Evolutionary conservation across 2,888 invertebrate species (phyloP).

Genomic region (Tetragonula carbonaria): DNA sequence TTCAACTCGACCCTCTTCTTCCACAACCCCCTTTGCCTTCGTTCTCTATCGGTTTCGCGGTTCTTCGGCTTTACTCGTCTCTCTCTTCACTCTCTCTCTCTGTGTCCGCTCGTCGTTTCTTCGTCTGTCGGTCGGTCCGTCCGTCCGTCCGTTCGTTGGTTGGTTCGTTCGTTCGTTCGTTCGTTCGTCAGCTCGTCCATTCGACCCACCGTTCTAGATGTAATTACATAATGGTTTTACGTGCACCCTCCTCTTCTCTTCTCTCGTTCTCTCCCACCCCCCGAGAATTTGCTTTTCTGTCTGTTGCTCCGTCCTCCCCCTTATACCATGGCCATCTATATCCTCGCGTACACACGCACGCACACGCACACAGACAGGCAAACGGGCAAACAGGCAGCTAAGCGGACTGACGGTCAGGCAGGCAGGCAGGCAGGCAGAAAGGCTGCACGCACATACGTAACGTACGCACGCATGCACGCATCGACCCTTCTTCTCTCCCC

Average conservation of each 20-base stretch:
- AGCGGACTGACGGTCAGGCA: constrained; percentile 43
- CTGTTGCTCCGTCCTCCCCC: constrained; percentile 46
- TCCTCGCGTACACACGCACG: constrained; percentile 23
- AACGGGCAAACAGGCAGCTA: constrained; percentile 46
- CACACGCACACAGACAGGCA: neutral
- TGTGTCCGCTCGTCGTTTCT: constrained; percentile 26
- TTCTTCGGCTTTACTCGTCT: constrained; percentile 1
- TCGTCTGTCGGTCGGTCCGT: constrained; percentile 9
- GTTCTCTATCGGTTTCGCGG: constrained; percentile 5
- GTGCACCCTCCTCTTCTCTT: constrained; percentile 49
- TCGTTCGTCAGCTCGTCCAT: constrained; percentile 55
- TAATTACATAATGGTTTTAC: constrained; percentile 82
- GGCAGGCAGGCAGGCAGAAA: constrained; percentile 13
- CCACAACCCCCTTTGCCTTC: constrained; percentile 10
- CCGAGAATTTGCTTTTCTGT: constrained; percentile 55
- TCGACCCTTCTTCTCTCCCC: constrained; percentile 9
- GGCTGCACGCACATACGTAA: constrained; percentile 26
- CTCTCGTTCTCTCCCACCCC: constrained; percentile 42
- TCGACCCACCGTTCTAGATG: constrained; percentile 76
- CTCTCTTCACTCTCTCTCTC: constrained; percentile 1
- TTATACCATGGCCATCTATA: constrained; percentile 38
- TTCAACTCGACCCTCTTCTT: constrained; percentile 71
- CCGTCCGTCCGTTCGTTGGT: constrained; percentile 4
- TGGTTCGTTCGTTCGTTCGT: constrained; percentile 42
- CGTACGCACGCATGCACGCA: constrained; percentile 26